Percentiles rank a stretch among this genome's conserved stretches.
These are phyloP conservation scores for Aphidius gifuensis DNA, from an alignment of 1,140 invertebrate genomes.

Conservation along the genomic window DNA sequence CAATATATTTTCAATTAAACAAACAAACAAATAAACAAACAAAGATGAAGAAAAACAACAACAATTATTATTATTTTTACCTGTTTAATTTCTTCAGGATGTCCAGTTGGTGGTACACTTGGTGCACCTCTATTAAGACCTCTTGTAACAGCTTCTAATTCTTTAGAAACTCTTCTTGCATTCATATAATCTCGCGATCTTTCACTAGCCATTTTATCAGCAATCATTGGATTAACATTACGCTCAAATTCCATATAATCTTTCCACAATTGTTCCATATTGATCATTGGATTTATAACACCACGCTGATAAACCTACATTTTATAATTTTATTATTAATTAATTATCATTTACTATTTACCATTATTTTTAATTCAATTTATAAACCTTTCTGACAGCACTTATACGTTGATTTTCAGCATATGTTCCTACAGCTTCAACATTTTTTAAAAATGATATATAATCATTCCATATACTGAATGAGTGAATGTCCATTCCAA, in stretches of 20 bases:
- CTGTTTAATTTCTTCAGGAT: slow-evolving; percentile 90
- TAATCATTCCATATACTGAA: slow-evolving; percentile 98
- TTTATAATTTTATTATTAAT: background rate
- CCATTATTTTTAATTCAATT: background rate
- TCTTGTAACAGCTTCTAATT: slow-evolving; percentile 90
- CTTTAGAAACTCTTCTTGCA: slow-evolving; percentile 92
- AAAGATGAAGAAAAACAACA: slow-evolving; percentile 1
- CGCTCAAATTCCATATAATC: slow-evolving; percentile 95
- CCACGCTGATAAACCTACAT: slow-evolving; percentile 86
- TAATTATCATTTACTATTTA: background rate
- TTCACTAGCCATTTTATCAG: slow-evolving; percentile 89
- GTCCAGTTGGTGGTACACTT: slow-evolving; percentile 87
- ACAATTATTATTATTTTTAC: slow-evolving; percentile 52
- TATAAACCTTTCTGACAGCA: slow-evolving; percentile 84
- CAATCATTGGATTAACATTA: slow-evolving; percentile 95
- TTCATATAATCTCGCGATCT: slow-evolving; percentile 96
- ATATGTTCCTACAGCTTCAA: slow-evolving; percentile 96
- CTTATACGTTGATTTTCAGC: slow-evolving; percentile 99
- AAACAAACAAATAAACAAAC: slow-evolving; percentile 9
- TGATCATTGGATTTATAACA: slow-evolving; percentile 94
- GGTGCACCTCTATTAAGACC: slow-evolving; percentile 93
- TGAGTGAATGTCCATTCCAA: slow-evolving; percentile 96
- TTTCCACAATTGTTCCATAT: slow-evolving; percentile 97
- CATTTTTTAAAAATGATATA: slow-evolving; percentile 93
- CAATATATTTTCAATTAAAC: slow-evolving; percentile 20